These are phyloP conservation scores for Philereme vetulata DNA, from an alignment of 2,888 invertebrate species.

Conservation along the genomic window DNA sequence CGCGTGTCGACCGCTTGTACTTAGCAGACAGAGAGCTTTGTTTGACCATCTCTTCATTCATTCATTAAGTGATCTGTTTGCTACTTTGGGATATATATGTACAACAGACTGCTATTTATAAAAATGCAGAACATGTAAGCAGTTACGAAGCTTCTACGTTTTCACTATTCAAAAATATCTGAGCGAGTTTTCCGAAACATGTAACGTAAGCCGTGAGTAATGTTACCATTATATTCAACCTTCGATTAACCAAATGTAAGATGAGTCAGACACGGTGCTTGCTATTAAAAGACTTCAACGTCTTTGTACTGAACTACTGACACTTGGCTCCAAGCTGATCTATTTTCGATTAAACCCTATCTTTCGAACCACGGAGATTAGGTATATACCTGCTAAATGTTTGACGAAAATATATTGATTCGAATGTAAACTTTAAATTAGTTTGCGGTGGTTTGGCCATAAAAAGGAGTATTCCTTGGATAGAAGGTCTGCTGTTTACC, in stretches of 20 bases:
- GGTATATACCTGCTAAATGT: conserved; percentile 26
- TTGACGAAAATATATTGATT: not conserved
- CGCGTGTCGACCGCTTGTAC: conserved; percentile 3
- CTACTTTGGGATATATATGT: not conserved
- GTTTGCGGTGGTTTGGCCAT: too few relatives aligned
- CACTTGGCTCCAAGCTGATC: conserved; percentile 63
- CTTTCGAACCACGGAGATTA: conserved; percentile 39
- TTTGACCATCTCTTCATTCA: not conserved
- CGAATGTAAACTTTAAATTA: too few relatives aligned
- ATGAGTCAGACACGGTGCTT: conserved; percentile 65
- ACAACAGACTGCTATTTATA: too few relatives aligned
- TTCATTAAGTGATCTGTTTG: conserved; percentile 9
- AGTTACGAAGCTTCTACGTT: not conserved
- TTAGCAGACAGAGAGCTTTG: not conserved
- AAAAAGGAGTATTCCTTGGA: too few relatives aligned
- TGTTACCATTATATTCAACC: conserved; percentile 52
- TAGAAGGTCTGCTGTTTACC: too few relatives aligned
- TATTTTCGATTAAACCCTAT: conserved; percentile 53
- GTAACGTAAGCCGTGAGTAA: conserved; percentile 31
- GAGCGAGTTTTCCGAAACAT: conserved; percentile 21
- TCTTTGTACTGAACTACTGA: conserved; percentile 70
- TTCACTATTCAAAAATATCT: conserved; percentile 6
- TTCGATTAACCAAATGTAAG: conserved; percentile 74
- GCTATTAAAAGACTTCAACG: conserved; percentile 66
- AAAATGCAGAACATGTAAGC: not conserved